Percentiles rank a stretch among this genome's conserved stretches.
These are phyloP conservation scores for Ambastaia sidthimunki DNA, from an alignment of 2,797 vertebrate species.

Conservation along the genomic window DNA sequence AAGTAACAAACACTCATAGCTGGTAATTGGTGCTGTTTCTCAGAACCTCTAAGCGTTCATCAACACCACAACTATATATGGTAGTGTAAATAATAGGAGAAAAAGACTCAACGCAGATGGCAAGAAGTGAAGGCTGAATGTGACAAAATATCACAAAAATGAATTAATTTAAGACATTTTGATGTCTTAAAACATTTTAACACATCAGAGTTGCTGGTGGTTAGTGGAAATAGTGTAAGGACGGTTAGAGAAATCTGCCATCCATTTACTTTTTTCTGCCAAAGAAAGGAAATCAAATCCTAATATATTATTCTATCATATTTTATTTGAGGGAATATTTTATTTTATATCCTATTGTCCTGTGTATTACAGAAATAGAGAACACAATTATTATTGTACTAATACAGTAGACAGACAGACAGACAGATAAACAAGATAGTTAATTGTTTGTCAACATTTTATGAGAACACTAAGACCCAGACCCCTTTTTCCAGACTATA, in stretches of 20 bases:
- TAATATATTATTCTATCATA: no score
- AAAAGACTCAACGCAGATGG: neutral
- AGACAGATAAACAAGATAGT: neutral
- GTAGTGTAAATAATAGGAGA: neutral
- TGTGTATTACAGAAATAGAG: no score
- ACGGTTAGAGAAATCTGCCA: no score
- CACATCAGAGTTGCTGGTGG: neutral
- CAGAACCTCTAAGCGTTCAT: constrained; percentile 1
- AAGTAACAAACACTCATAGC: neutral
- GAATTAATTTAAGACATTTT: neutral
- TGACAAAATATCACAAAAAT: neutral
- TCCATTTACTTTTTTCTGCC: no score
- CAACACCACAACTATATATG: constrained; percentile 3
- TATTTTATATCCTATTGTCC: no score
- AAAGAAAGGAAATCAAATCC: no score
- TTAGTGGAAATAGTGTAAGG: neutral
- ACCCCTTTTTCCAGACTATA: neutral
- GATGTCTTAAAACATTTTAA: neutral
- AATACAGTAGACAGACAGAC: neutral
- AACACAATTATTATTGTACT: neutral
- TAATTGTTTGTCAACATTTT: neutral
- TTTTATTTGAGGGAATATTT: no score
- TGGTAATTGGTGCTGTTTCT: constrained; percentile 30
- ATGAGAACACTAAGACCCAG: neutral
- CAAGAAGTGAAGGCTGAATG: neutral